phyloP scores from a whole-genome alignment of 2,113 vertebrate genomes.

The Sakesphorus luctuosus region DNA sequence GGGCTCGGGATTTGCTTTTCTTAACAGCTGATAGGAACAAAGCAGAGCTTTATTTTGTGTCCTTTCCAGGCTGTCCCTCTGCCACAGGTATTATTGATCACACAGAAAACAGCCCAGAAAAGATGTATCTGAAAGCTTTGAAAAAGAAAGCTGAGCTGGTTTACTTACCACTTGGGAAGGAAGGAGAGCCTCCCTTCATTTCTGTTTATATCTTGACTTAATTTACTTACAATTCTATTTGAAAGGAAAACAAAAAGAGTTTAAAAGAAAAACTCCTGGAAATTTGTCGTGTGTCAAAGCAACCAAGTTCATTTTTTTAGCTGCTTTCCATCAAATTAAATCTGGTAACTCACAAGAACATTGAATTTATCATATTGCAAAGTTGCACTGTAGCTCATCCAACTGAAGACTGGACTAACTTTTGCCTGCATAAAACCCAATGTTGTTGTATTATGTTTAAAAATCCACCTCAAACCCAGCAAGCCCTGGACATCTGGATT shows the following conservation, averaged over 20 bases:
- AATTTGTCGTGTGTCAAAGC: not conserved
- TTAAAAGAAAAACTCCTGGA: not conserved
- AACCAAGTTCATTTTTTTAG: not conserved
- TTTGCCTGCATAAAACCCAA: not conserved
- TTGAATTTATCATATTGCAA: not conserved
- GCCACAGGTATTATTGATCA: not conserved
- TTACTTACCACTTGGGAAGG: slow-evolving; percentile 80
- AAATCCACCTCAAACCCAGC: not conserved
- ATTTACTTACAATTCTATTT: slow-evolving; percentile 84
- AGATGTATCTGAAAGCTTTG: not conserved
- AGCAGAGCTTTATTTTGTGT: not conserved
- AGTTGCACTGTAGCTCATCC: not conserved
- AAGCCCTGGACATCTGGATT: not conserved
- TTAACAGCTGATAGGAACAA: not conserved
- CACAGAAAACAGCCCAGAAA: not conserved
- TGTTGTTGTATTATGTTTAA: not conserved
- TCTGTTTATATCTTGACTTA: slow-evolving; percentile 88
- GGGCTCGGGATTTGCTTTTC: not conserved
- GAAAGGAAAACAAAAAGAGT: slow-evolving; percentile 2
- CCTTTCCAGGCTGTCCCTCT: not conserved
- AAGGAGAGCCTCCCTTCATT: slow-evolving; percentile 84
- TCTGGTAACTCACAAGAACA: not conserved
- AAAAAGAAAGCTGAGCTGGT: not conserved
- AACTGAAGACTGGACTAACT: not conserved
- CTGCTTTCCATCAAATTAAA: not conserved